These are phyloP conservation scores for Serinus canaria DNA, from an alignment of 2,113 vertebrate genomes.

Conservation along the genomic window DNA sequence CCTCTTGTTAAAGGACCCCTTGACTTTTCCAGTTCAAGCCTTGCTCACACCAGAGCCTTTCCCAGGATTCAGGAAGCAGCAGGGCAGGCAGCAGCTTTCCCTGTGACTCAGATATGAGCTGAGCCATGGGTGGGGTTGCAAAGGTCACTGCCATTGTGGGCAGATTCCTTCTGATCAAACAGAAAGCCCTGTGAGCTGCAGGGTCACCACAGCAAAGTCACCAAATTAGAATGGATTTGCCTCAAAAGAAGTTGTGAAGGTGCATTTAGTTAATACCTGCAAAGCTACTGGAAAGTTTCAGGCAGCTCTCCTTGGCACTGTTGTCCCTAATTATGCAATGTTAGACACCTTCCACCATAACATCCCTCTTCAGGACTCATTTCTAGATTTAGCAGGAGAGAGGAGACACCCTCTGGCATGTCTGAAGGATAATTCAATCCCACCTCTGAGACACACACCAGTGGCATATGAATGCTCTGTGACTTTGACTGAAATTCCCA, in stretches of 20 bases:
- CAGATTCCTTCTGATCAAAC: background rate
- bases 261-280: background rate
- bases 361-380: background rate
- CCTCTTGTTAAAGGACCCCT: background rate
- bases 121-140: background rate
- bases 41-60: background rate
- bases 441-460: background rate
- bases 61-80: background rate
- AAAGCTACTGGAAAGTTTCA: background rate
- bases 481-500: background rate
- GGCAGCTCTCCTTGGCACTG: background rate
- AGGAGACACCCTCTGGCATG: conserved; percentile 7
- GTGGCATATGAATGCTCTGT: accelerated
- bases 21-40: background rate
- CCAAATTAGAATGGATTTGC: background rate
- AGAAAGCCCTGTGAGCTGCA: background rate
- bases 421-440: background rate
- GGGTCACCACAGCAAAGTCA: background rate
- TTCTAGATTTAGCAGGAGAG: background rate
- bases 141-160: background rate
- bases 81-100: background rate
- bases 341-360: background rate
- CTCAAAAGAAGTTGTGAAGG: background rate
- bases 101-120: background rate
- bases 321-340: background rate